phyloP scores from a whole-genome alignment of 2,113 vertebrate species.

The Salvator merianae region DNA sequence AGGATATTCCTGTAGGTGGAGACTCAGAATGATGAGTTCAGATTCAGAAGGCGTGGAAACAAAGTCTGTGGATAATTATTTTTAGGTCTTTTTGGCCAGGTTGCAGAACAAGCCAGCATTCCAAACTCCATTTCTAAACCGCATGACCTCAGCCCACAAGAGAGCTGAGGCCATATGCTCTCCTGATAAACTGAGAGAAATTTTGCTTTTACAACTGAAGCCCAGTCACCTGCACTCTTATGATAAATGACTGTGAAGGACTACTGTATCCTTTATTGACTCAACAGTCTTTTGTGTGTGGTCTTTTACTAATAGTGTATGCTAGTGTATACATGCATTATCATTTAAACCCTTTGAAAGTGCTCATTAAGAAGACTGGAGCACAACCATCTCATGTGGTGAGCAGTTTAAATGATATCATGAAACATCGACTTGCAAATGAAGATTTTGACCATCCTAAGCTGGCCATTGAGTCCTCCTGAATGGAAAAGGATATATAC shows the following conservation, averaged over 20 bases:
- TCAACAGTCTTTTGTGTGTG: not conserved
- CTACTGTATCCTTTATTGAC: not conserved
- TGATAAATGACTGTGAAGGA: slow-evolving; percentile 5
- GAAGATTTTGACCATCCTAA: not conserved
- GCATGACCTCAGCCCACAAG: not conserved
- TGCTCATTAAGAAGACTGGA: not conserved
- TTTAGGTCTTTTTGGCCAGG: not conserved
- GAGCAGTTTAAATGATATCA: not conserved
- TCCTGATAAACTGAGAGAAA: not conserved
- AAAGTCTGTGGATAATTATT: not conserved
- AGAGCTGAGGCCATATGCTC: not conserved
- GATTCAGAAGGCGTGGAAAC: not conserved
- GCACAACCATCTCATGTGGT: not conserved
- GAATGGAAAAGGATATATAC: not conserved
- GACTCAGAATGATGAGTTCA: slow-evolving; percentile 2
- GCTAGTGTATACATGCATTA: not conserved
- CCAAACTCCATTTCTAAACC: not conserved
- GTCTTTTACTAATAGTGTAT: not conserved
- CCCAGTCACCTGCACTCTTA: not conserved
- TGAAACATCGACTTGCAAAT: not conserved
- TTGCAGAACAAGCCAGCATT: not conserved
- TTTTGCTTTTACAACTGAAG: not conserved
- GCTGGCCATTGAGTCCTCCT: not conserved
- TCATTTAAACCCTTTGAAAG: not conserved
- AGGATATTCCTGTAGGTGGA: not conserved